phyloP scores from a whole-genome alignment of 53 echinoderm and acorn worm species.

The Apostichopus leukothele region DNA sequence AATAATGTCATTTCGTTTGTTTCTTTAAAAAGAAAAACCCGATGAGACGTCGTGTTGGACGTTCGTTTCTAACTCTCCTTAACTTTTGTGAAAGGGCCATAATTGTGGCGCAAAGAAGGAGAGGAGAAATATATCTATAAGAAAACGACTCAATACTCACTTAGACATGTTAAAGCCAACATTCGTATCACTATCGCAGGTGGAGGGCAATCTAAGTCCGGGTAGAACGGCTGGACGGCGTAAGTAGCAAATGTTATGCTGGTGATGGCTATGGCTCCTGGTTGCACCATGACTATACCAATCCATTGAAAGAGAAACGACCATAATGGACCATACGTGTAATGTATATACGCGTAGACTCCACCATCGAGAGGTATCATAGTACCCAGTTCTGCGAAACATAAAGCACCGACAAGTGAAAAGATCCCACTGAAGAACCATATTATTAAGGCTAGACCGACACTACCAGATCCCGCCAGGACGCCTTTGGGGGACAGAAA shows the following conservation, averaged over 20 bases:
- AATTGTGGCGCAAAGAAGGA: no score
- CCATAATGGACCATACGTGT: slow-evolving; percentile 69
- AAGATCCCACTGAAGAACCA: slow-evolving; percentile 79
- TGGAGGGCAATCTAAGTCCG: slow-evolving; percentile 24
- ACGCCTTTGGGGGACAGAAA: slow-evolving; percentile 89
- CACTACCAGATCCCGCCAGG: slow-evolving; percentile 71
- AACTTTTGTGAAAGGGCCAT: no score
- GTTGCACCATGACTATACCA: slow-evolving; percentile 66
- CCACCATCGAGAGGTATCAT: slow-evolving; percentile 77
- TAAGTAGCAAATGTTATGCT: slow-evolving; percentile 78
- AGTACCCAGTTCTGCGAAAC: slow-evolving; percentile 80
- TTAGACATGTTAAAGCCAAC: slow-evolving; percentile 56
- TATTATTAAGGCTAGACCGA: slow-evolving; percentile 71
- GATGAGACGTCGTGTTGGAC: no score
- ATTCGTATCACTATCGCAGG: slow-evolving; percentile 42
- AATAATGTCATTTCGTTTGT: no score
- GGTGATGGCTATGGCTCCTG: slow-evolving; percentile 66
- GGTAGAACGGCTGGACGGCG: slow-evolving; percentile 79
- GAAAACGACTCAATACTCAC: slow-evolving; percentile 47
- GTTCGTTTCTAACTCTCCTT: no score
- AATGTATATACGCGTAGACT: slow-evolving; percentile 73
- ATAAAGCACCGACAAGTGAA: slow-evolving; percentile 80
- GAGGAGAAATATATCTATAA: no score
- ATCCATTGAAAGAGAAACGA: slow-evolving; percentile 81
- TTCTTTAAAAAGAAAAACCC: no score